Evolutionary conservation across 2,888 invertebrate species (phyloP).

Genomic region (Drosophila anomalata): DNA sequence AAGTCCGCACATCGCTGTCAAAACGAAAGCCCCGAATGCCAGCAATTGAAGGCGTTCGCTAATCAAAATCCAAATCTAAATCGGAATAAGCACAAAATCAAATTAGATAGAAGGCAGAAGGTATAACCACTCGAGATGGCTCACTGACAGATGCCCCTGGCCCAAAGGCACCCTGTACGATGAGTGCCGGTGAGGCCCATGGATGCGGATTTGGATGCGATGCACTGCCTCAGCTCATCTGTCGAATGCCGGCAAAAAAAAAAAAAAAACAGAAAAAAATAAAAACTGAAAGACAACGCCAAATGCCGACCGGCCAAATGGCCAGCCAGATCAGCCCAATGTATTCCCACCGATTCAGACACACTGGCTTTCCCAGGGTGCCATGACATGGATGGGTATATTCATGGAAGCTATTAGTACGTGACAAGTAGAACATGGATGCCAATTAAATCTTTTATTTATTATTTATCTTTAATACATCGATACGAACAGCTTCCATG

Average conservation of each 20-base stretch:
- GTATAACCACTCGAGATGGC: slow-evolving; percentile 23
- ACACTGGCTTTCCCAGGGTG: slow-evolving; percentile 16
- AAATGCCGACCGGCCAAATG: slow-evolving; percentile 43
- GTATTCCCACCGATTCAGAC: slow-evolving; percentile 22
- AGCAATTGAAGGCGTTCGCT: slow-evolving; percentile 40
- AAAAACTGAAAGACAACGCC: slow-evolving; percentile 21
- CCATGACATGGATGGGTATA: neutral
- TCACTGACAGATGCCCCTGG: slow-evolving; percentile 31
- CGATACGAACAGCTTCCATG: neutral
- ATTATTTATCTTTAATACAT: too few relatives aligned
- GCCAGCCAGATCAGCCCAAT: slow-evolving; percentile 31
- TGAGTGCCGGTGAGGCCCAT: neutral
- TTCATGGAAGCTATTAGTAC: too few relatives aligned
- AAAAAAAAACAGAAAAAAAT: slow-evolving; percentile 50
- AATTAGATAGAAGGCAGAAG: slow-evolving; percentile 17
- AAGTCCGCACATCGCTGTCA: slow-evolving; percentile 54
- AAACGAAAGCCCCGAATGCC: slow-evolving; percentile 25
- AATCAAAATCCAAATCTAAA: slow-evolving; percentile 47
- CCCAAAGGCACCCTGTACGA: slow-evolving; percentile 37
- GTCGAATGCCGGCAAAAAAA: slow-evolving; percentile 60
- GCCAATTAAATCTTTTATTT: too few relatives aligned
- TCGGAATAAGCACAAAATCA: slow-evolving; percentile 30
- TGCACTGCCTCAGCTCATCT: slow-evolving; percentile 50
- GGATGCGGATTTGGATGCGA: slow-evolving; percentile 10
- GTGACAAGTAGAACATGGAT: too few relatives aligned